Evolutionary conservation across 2,113 vertebrate species (phyloP).

Genomic region (Lynx canadensis): DNA sequence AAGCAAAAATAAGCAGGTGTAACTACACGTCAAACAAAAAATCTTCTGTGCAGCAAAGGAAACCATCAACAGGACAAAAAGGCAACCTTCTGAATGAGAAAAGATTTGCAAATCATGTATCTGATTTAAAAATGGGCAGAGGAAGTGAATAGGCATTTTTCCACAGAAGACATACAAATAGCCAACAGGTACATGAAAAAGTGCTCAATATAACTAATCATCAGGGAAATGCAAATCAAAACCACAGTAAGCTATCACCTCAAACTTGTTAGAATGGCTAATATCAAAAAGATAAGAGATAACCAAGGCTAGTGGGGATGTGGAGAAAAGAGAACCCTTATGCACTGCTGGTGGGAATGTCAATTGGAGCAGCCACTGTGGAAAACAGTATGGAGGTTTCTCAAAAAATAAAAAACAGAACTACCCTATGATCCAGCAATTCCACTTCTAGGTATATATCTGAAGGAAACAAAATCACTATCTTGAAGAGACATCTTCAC

Average conservation of each 20-base stretch:
- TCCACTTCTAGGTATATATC: not conserved
- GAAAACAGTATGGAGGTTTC: not conserved
- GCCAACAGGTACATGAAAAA: not conserved
- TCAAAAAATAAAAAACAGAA: conserved; percentile 20
- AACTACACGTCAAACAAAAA: not conserved
- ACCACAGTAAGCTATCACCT: not conserved
- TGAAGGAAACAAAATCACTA: not conserved
- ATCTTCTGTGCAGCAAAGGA: not conserved
- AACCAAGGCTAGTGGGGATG: not conserved
- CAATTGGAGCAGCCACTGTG: not conserved
- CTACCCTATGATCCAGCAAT: not conserved
- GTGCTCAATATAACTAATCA: not conserved
- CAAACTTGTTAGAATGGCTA: not conserved
- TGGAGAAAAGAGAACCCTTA: not conserved
- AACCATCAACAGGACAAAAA: not conserved
- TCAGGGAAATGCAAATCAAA: not conserved
- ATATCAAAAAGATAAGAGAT: not conserved
- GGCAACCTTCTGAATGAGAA: not conserved
- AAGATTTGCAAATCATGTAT: not conserved
- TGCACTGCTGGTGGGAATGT: not conserved
- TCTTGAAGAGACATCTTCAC: not conserved
- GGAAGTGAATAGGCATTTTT: not conserved
- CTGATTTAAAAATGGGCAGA: not conserved
- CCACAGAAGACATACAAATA: not conserved
- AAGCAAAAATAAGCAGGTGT: not conserved